phyloP scores from a whole-genome alignment of 2,888 invertebrate genomes.

The Neoaliturus tenellus region DNA sequence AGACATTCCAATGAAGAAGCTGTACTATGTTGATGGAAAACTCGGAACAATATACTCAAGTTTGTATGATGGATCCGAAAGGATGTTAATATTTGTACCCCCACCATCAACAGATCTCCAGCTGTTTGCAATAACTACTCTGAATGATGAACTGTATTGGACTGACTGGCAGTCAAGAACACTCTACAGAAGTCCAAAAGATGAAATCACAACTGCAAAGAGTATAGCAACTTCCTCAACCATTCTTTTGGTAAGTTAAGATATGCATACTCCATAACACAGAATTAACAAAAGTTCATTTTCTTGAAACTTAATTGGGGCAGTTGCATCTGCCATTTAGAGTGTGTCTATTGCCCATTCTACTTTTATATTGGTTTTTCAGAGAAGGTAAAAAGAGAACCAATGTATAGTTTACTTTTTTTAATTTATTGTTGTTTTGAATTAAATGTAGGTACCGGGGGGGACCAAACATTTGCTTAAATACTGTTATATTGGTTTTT shows the following conservation, averaged over 20 bases:
- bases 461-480: too few relatives aligned
- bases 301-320: too few relatives aligned
- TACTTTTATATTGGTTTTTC: too few relatives aligned
- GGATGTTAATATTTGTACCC: not conserved
- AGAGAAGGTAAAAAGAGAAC: too few relatives aligned
- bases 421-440: too few relatives aligned
- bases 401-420: too few relatives aligned
- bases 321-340: too few relatives aligned
- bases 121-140: not conserved
- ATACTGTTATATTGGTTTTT: too few relatives aligned
- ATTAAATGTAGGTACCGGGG: too few relatives aligned
- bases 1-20: not conserved
- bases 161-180: not conserved
- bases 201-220: not conserved
- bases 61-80: constrained; percentile 9
- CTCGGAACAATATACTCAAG: not conserved
- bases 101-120: not conserved
- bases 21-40: constrained; percentile 36
- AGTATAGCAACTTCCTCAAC: not conserved
- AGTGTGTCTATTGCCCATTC: too few relatives aligned
- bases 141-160: constrained; percentile 16
- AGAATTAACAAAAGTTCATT: too few relatives aligned
- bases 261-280: too few relatives aligned
- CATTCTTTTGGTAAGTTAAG: constrained; percentile 28
- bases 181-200: not conserved